phyloP scores from a whole-genome alignment of 2,797 vertebrate species.

The Dipus sagitta region DNA sequence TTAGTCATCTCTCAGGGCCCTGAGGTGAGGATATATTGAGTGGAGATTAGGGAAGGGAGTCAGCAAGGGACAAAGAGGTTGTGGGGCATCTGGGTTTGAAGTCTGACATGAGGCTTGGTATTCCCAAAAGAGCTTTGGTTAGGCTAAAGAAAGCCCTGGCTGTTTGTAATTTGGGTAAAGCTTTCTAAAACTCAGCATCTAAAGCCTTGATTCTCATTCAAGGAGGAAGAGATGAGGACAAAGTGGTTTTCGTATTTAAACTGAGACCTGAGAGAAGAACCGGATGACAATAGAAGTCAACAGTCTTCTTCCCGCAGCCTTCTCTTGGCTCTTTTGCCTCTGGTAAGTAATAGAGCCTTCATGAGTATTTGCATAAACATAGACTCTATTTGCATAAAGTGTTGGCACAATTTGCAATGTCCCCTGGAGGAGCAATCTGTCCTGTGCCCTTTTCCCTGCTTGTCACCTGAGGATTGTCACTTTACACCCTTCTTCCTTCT shows the following conservation, averaged over 20 bases:
- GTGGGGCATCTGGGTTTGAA: background rate
- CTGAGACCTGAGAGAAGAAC: background rate
- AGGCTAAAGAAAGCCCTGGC: background rate
- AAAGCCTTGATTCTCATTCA: background rate
- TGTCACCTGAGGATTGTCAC: conserved; percentile 65
- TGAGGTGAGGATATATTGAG: background rate
- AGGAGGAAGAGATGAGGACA: background rate
- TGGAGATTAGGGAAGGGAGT: background rate
- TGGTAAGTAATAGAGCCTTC: background rate
- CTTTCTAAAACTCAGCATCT: background rate
- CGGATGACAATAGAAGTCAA: background rate
- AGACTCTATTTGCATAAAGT: conserved; percentile 53
- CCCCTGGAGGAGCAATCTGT: conserved; percentile 54
- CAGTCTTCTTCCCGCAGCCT: background rate
- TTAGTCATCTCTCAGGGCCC: background rate
- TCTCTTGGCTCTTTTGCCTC: background rate
- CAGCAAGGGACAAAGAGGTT: background rate
- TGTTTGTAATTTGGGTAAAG: background rate
- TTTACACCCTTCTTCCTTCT: conserved; percentile 60
- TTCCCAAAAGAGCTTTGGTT: background rate
- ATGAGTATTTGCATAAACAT: conserved; percentile 15
- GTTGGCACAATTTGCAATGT: conserved; percentile 45
- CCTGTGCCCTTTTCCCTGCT: conserved; percentile 54
- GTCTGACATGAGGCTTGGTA: background rate
- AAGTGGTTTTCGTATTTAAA: background rate